Evolutionary conservation across 2,888 invertebrate genomes (phyloP).

Genomic region (Apocheima hispidaria): DNA sequence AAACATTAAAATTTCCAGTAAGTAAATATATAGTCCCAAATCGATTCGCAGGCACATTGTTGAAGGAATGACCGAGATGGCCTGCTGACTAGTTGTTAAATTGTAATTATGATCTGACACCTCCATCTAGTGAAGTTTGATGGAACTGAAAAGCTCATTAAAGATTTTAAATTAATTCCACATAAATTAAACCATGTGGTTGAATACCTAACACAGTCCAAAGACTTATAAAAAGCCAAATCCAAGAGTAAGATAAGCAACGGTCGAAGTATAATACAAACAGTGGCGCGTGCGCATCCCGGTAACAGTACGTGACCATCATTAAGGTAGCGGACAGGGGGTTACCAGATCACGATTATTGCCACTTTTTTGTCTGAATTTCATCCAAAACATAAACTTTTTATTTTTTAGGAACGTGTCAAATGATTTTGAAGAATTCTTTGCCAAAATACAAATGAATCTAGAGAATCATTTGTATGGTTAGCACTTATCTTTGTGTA

Average conservation of each 20-base stretch:
- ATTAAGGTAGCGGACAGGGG: slow-evolving; percentile 52
- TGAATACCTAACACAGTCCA: too few species aligned
- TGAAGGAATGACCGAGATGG: too few species aligned
- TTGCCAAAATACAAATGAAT: background rate
- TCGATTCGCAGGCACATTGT: too few species aligned
- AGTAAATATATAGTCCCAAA: too few species aligned
- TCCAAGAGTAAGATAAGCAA: slow-evolving; percentile 1
- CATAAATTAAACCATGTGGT: too few species aligned
- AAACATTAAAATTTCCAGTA: too few species aligned
- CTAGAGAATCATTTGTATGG: background rate
- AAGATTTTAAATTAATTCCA: too few species aligned
- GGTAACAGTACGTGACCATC: slow-evolving; percentile 62
- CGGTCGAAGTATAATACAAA: slow-evolving; percentile 27
- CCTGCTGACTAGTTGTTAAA: too few species aligned
- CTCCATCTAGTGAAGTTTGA: too few species aligned
- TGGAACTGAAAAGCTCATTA: too few species aligned
- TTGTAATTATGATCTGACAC: too few species aligned
- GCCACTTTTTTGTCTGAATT: slow-evolving; percentile 3
- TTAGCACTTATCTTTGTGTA: background rate
- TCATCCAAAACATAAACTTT: background rate
- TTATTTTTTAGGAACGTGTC: background rate
- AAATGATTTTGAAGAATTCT: background rate
- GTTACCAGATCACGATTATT: slow-evolving; percentile 19
- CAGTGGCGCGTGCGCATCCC: slow-evolving; percentile 53
- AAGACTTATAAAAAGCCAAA: background rate